These are phyloP conservation scores for Eulemur mongoz DNA, from an alignment of 2,797 vertebrate genomes.

Conservation along the genomic window DNA sequence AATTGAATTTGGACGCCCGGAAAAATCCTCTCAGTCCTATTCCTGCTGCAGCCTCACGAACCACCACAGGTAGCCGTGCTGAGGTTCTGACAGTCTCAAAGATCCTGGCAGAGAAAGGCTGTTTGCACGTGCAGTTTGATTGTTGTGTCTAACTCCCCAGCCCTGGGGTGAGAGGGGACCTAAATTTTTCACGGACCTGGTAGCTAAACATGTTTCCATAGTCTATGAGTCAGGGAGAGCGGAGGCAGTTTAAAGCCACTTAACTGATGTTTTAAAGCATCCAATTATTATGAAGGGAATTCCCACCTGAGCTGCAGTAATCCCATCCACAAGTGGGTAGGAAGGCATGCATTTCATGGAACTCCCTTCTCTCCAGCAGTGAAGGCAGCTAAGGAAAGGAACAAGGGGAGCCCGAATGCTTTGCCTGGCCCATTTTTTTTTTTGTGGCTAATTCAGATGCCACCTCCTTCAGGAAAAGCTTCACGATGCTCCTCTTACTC, in stretches of 20 bases:
- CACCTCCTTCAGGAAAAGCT: background rate
- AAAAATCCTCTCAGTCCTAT: background rate
- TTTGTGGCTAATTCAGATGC: background rate
- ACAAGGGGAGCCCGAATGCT: background rate
- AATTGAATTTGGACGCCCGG: background rate
- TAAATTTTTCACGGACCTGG: background rate
- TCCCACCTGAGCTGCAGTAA: background rate
- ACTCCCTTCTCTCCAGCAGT: background rate
- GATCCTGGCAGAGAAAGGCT: background rate
- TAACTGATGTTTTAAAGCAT: background rate
- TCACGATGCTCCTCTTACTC: background rate
- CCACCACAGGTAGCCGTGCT: background rate
- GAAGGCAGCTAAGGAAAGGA: background rate
- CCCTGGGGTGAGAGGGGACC: accelerated
- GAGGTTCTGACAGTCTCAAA: background rate
- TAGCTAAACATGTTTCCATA: background rate
- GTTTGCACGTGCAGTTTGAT: background rate
- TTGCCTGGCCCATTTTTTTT: background rate
- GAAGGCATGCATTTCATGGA: background rate
- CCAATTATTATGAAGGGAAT: background rate
- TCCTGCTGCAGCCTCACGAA: background rate
- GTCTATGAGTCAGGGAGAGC: background rate
- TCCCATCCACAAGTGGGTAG: background rate
- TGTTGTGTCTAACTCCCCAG: background rate
- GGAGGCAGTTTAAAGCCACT: background rate